Conservation (phyloP, 37 sponge, comb jelly and placozoan genomes). For the Dysidea cf. avara region DNA sequence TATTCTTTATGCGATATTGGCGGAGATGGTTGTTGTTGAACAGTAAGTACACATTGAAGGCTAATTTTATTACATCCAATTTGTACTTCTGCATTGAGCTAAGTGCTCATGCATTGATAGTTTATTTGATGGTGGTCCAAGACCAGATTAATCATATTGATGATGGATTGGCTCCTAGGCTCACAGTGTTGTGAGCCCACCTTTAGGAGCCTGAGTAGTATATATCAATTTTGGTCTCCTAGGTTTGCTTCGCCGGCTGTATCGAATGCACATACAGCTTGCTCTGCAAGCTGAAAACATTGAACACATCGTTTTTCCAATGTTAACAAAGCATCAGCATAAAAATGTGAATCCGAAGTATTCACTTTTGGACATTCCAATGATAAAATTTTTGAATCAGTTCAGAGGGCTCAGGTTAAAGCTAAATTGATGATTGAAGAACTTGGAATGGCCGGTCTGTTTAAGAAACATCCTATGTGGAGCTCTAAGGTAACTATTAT, state of each 20-base stretch:
- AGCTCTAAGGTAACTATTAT: not conserved
- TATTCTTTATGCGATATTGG: constrained; percentile 40
- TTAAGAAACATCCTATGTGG: constrained; percentile 6
- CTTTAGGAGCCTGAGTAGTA: constrained; percentile 30
- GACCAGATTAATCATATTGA: not conserved
- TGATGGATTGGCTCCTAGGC: constrained; percentile 16
- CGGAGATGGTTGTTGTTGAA: constrained; percentile 11
- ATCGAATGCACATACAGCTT: constrained; percentile 17
- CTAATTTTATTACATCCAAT: constrained; percentile 21
- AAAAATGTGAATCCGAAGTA: too few relatives aligned
- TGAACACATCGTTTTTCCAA: too few relatives aligned
- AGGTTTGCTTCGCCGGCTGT: constrained; percentile 19
- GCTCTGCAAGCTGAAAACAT: not conserved
- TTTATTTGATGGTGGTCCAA: not conserved
- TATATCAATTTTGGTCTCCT: constrained; percentile 23
- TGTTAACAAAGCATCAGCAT: too few relatives aligned
- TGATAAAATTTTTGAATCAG: constrained; percentile 26
- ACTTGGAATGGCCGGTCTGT: constrained; percentile 23
- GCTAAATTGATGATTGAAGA: constrained; percentile 28
- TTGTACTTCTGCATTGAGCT: constrained; percentile 19
- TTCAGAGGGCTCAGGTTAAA: constrained; percentile 1
- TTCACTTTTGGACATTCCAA: not conserved
- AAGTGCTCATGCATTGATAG: constrained; percentile 8
- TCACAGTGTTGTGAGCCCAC: constrained; percentile 22
- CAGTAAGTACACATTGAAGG: not conserved